A percentile compares a stretch with the other conserved stretches of the same genome.
phyloP scores from a whole-genome alignment of 2,888 invertebrate genomes.

The Amaurobius ferox region DNA sequence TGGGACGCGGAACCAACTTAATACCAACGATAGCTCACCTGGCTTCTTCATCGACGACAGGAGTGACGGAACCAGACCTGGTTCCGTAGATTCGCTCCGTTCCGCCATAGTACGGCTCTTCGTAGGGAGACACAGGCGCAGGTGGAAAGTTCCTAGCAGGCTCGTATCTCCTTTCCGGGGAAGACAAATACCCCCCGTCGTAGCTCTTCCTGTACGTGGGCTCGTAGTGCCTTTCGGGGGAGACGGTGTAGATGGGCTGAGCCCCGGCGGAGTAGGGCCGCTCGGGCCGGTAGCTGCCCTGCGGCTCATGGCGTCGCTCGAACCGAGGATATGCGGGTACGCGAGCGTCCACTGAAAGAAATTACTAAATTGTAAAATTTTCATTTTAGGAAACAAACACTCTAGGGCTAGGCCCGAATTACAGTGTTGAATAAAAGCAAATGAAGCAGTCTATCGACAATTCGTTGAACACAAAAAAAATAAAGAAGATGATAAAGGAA shows the following conservation, averaged over 20 bases:
- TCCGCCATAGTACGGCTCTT: conserved; percentile 83
- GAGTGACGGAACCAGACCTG: conserved; percentile 85
- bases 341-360: conserved; percentile 17
- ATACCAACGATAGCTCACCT: no score
- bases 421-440: no score
- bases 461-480: no score
- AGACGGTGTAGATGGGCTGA: conserved; percentile 70
- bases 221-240: conserved; percentile 72
- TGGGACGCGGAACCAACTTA: no score
- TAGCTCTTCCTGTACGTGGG: conserved; percentile 66
- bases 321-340: conserved; percentile 53
- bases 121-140: conserved; percentile 83
- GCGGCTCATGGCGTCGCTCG: conserved; percentile 73
- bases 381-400: no score
- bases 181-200: conserved; percentile 86
- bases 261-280: conserved; percentile 73
- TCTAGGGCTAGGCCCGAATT: no score
- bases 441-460: no score
- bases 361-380: no score
- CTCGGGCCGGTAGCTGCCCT: conserved; percentile 72
- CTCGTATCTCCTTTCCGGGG: conserved; percentile 80
- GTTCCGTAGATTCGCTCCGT: conserved; percentile 85
- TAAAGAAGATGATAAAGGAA: no score
- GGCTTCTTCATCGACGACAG: conserved; percentile 94
- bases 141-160: conserved; percentile 64